Percentiles rank a stretch among this genome's conserved stretches.
These are phyloP conservation scores for Polyodon spathula DNA, from an alignment of 2,113 vertebrate species.

Conservation along the genomic window DNA sequence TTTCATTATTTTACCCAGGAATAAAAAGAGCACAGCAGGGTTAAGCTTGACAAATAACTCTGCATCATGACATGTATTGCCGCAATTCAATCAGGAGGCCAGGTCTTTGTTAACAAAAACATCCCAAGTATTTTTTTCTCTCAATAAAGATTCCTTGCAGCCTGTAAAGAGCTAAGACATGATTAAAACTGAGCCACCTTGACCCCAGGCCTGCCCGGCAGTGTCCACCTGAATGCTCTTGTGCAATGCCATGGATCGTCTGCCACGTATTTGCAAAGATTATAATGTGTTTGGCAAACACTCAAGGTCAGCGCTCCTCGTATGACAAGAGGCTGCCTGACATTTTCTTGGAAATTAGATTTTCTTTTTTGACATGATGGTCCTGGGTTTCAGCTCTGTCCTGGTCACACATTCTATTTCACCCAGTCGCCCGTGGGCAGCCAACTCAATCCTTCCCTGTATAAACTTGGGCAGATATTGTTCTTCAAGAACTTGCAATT, in stretches of 20 bases:
- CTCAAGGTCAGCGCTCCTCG: constrained; percentile 24
- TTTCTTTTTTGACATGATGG: constrained; percentile 28
- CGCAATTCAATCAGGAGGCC: neutral
- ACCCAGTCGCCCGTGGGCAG: constrained; percentile 23
- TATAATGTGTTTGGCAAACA: constrained; percentile 24
- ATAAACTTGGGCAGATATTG: constrained; percentile 44
- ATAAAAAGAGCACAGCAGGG: too few species aligned
- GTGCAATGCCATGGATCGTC: neutral
- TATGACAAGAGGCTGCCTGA: constrained; percentile 29
- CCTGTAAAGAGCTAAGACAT: neutral
- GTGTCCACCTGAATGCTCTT: neutral
- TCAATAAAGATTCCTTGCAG: neutral
- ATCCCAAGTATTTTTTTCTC: neutral
- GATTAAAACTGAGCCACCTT: constrained; percentile 13
- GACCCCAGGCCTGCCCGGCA: constrained; percentile 2
- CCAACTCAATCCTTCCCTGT: constrained; percentile 30
- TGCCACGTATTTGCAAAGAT: constrained; percentile 18
- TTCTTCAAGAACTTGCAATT: constrained; percentile 48
- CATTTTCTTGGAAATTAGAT: constrained; percentile 27
- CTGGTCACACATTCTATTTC: constrained; percentile 11
- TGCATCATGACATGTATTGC: neutral
- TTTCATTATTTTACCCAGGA: too few species aligned
- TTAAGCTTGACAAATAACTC: too few species aligned
- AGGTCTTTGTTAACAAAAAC: neutral
- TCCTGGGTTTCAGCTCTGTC: constrained; percentile 28